These are phyloP conservation scores for Drosophila sturtevanti DNA, from an alignment of 1,140 invertebrate species.

Conservation along the genomic window DNA sequence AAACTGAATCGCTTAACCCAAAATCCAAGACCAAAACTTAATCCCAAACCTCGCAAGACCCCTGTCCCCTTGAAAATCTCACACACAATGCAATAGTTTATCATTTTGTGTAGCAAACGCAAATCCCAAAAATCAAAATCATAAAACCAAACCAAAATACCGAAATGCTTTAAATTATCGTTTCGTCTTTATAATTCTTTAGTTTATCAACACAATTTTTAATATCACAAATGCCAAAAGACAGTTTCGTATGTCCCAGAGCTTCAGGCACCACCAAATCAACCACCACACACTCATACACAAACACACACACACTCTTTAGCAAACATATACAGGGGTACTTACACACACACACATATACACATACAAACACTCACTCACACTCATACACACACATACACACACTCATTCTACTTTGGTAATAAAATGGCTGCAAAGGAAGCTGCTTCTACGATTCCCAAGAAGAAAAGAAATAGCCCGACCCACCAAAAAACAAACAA, in stretches of 20 bases:
- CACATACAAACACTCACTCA: slow-evolving; percentile 21
- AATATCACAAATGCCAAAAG: slow-evolving; percentile 48
- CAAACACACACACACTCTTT: slow-evolving; percentile 54
- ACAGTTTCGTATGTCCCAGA: slow-evolving; percentile 60
- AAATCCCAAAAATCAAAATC: slow-evolving; percentile 59
- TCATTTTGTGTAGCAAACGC: slow-evolving; percentile 79
- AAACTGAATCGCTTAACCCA: not conserved
- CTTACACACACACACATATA: slow-evolving; percentile 30
- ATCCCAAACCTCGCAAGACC: not conserved
- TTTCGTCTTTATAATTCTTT: slow-evolving; percentile 70
- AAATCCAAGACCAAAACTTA: slow-evolving; percentile 32
- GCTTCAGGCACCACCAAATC: slow-evolving; percentile 66
- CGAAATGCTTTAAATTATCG: slow-evolving; percentile 42
- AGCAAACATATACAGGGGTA: slow-evolving; percentile 56
- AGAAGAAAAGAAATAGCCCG: slow-evolving; percentile 79
- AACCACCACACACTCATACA: slow-evolving; percentile 59
- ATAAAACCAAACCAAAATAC: slow-evolving; percentile 54
- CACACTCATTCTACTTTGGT: slow-evolving; percentile 68
- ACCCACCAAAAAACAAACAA: slow-evolving; percentile 15
- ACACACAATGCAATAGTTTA: slow-evolving; percentile 81
- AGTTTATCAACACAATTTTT: slow-evolving; percentile 54
- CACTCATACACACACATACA: slow-evolving; percentile 23
- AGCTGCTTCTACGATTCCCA: slow-evolving; percentile 80
- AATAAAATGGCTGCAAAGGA: slow-evolving; percentile 80
- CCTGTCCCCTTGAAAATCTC: slow-evolving; percentile 55